Conservation (phyloP, 2,888 invertebrate genomes). For the Nasonia oneida region DNA sequence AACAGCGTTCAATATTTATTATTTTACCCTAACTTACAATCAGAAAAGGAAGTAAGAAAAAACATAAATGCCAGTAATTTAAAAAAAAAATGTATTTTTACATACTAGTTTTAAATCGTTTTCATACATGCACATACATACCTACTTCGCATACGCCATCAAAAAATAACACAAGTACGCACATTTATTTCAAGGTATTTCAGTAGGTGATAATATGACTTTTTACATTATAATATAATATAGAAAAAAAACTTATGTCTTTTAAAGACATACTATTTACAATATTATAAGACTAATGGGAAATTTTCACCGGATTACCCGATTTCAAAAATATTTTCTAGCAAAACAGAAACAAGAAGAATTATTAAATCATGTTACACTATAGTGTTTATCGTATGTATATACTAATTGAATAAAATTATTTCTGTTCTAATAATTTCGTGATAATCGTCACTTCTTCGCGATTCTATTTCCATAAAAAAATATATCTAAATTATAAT, state of each 20-base stretch:
- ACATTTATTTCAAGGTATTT: slow-evolving; percentile 30
- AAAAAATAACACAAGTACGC: slow-evolving; percentile 15
- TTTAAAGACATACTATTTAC: slow-evolving; percentile 62
- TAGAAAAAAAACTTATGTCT: slow-evolving; percentile 54
- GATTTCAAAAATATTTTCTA: slow-evolving; percentile 21
- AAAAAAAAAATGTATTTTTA: slow-evolving; percentile 50
- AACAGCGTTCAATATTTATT: slow-evolving; percentile 39
- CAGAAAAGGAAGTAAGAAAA: neutral
- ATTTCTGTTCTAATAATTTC: neutral
- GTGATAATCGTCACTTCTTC: neutral
- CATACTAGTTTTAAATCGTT: slow-evolving; percentile 22
- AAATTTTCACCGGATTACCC: slow-evolving; percentile 26
- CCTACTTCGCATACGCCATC: slow-evolving; percentile 41
- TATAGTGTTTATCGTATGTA: slow-evolving; percentile 24
- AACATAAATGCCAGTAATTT: slow-evolving; percentile 11
- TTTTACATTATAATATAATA: slow-evolving; percentile 54
- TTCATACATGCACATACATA: slow-evolving; percentile 34
- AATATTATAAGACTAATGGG: neutral
- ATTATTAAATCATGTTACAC: neutral
- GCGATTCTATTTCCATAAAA: neutral
- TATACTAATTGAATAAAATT: slow-evolving; percentile 25
- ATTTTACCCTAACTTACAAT: neutral
- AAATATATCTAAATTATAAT: slow-evolving; percentile 1
- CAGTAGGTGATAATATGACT: slow-evolving; percentile 30
- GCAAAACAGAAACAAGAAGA: neutral